Conservation (phyloP, 2,113 vertebrate species). For the Entosphenus tridentatus region DNA sequence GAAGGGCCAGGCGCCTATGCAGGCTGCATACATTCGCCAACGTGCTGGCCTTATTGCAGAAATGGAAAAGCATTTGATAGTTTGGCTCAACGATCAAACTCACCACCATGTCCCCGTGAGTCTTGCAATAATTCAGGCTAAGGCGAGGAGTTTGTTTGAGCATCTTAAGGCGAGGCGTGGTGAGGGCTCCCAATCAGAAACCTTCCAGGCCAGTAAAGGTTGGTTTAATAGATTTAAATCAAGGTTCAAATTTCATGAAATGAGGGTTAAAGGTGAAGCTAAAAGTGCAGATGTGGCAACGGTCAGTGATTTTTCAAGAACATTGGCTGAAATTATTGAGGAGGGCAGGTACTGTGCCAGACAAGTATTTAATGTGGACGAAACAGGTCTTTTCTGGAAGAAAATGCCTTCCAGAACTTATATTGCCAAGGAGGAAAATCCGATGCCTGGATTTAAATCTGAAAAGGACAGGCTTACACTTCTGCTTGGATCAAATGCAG, state of each 20-base stretch:
- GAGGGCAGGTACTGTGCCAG: background rate
- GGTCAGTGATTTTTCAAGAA: background rate
- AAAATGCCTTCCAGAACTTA: background rate
- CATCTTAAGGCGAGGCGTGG: background rate
- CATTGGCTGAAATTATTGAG: background rate
- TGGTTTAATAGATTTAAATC: slow-evolving; percentile 7
- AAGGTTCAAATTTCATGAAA: slow-evolving; percentile 1
- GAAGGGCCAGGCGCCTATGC: too few species aligned
- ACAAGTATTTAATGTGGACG: background rate
- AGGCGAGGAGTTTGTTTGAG: slow-evolving; percentile 1
- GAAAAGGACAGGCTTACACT: slow-evolving; percentile 2
- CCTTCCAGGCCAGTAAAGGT: slow-evolving; percentile 2
- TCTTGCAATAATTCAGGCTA: background rate
- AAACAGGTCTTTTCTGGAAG: slow-evolving; percentile 2
- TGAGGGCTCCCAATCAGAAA: slow-evolving; percentile 7
- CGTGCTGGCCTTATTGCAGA: background rate
- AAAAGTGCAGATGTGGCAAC: background rate
- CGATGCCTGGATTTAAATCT: slow-evolving; percentile 6
- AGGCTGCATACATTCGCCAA: too few species aligned
- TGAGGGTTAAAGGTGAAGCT: slow-evolving; percentile 4
- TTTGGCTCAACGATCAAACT: background rate
- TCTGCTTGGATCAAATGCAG: slow-evolving; percentile 3
- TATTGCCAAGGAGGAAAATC: slow-evolving; percentile 6
- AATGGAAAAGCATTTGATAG: slow-evolving; percentile 1
- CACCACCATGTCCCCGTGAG: background rate